These are phyloP conservation scores for Celastrina argiolus DNA, from an alignment of 2,888 invertebrate species.

Conservation along the genomic window DNA sequence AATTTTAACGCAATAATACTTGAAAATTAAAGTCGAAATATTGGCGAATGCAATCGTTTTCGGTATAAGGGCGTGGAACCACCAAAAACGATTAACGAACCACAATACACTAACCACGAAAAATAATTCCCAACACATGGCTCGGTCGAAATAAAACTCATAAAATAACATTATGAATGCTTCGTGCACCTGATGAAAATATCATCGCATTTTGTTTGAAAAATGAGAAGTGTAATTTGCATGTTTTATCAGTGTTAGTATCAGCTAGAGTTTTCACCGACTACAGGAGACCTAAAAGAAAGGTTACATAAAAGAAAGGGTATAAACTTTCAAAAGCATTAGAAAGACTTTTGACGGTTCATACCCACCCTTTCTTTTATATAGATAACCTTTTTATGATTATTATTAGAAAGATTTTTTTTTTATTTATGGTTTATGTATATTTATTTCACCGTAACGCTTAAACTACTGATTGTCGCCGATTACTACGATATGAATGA, in stretches of 20 bases:
- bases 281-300: too few species aligned
- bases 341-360: too few species aligned
- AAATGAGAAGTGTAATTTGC: neutral
- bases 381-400: too few species aligned
- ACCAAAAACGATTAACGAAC: conserved; percentile 18
- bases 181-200: conserved; percentile 6
- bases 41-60: conserved; percentile 9
- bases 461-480: too few species aligned
- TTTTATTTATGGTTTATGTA: too few species aligned
- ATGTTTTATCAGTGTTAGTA: neutral
- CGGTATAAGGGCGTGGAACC: conserved; percentile 10
- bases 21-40: conserved; percentile 9
- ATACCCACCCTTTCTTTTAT: too few species aligned
- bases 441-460: too few species aligned
- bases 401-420: too few species aligned
- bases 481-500: too few species aligned
- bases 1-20: conserved; percentile 5
- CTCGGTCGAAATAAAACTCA: neutral
- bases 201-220: neutral
- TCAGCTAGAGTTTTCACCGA: neutral
- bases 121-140: conserved; percentile 8
- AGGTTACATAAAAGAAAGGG: too few species aligned
- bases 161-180: conserved; percentile 1
- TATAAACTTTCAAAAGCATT: too few species aligned
- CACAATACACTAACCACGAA: conserved; percentile 19